Percentiles rank a stretch among this genome's conserved stretches.
Evolutionary conservation across 1,140 invertebrate genomes (phyloP).

Genomic region (Coenobita brevimanus): DNA sequence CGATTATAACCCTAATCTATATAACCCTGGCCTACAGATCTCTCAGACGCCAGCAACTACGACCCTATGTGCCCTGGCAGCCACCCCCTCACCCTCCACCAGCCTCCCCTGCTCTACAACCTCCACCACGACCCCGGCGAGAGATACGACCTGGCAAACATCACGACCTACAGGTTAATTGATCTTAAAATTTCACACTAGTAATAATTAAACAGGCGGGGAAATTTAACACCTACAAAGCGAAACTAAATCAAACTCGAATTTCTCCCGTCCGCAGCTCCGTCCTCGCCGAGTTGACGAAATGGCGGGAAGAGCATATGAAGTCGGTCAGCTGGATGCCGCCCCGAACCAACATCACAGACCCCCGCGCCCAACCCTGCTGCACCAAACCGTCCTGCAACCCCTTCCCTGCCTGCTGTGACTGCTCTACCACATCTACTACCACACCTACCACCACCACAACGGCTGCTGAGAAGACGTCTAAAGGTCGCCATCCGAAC

Average conservation of each 20-base stretch:
- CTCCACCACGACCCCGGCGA: conserved; percentile 47
- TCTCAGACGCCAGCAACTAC: conserved; percentile 51
- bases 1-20: too few relatives aligned
- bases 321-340: conserved; percentile 32
- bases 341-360: neutral
- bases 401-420: conserved; percentile 49
- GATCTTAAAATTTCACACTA: neutral
- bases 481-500: too few relatives aligned
- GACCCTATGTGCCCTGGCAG: conserved; percentile 38
- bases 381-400: conserved; percentile 30
- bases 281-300: conserved; percentile 2
- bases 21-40: too few relatives aligned
- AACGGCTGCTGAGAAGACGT: too few relatives aligned
- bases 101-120: conserved; percentile 50
- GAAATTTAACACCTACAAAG: too few relatives aligned
- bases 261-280: neutral
- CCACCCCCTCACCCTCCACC: conserved; percentile 33
- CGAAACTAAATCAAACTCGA: too few relatives aligned
- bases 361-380: conserved; percentile 31
- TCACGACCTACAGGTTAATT: conserved; percentile 17
- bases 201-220: neutral
- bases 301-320: conserved; percentile 47
- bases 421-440: conserved; percentile 15
- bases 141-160: conserved; percentile 30
- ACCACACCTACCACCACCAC: neutral